These are phyloP conservation scores for Rhinella marina DNA, from an alignment of 2,797 vertebrate genomes.

Conservation along the genomic window DNA sequence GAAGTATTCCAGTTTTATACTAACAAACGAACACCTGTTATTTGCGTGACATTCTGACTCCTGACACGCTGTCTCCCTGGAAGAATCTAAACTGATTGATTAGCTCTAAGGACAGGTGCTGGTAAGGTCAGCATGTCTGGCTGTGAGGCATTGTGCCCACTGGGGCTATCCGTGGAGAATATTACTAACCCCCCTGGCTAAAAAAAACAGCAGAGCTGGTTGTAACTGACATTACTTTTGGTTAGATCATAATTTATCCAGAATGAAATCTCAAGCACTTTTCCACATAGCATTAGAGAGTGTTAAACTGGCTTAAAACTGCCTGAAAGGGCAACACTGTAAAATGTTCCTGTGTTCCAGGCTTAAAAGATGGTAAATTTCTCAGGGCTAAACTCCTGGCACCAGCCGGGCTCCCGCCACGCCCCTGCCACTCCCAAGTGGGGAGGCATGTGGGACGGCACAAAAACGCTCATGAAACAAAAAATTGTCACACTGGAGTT, in stretches of 20 bases:
- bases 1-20: slow-evolving; percentile 39
- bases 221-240: slow-evolving; percentile 7
- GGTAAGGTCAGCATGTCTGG: slow-evolving; percentile 51
- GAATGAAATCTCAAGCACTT: neutral
- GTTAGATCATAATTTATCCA: neutral
- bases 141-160: slow-evolving; percentile 46
- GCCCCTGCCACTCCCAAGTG: no score
- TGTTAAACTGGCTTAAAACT: neutral
- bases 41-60: slow-evolving; percentile 34
- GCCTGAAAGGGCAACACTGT: slow-evolving; percentile 11
- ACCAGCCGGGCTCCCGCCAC: no score
- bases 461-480: no score
- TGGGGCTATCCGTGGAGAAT: slow-evolving; percentile 29
- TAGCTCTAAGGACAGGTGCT: slow-evolving; percentile 53
- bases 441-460: no score
- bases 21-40: slow-evolving; percentile 50
- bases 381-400: no score
- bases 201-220: neutral
- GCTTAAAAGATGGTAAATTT: no score
- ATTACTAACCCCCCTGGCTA: slow-evolving; percentile 32
- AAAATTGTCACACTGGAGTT: neutral
- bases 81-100: slow-evolving; percentile 49
- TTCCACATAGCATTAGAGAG: slow-evolving; percentile 4
- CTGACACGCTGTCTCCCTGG: slow-evolving; percentile 34
- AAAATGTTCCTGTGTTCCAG: no score